Base-by-base conservation (phyloP, 92 coral and sea anemone genomes). In the Umimayanthus chanpuru region DNA sequence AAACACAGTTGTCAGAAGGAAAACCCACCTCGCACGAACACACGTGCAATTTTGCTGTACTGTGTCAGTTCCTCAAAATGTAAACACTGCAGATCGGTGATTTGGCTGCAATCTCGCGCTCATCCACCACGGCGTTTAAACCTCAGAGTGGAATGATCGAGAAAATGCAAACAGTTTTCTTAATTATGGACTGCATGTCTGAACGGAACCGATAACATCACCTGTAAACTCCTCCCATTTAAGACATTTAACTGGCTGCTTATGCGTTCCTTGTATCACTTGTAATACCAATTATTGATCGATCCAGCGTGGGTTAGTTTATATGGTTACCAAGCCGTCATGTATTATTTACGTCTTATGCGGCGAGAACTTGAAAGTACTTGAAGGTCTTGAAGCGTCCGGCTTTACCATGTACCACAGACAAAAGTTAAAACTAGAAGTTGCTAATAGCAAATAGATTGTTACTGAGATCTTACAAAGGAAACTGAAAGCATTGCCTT, bases 151-250 rank as follows among this genome's bases (percentile, higher is more conserved):
- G 58, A 44, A 43, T 83, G 41, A 83, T 43, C 50, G 56, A 70
- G 87, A 83, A 66, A 70, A 29, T 47, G 66, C 65, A 14, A 68
- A 68, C 87, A 83, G 77, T 70, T 40, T 65, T 66, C 75, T 58
- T 41, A 65, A 39, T 67, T 81, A 44, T 79, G 41, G 14, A 7
- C 25, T 80, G 71, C 6, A 56, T 56, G 36, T 83, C 67, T 70
- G 28, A 83, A 67, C 86, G 32, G 77, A 40, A 39, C 49, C 75
- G 86, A 82, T 82, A 83, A 83, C 79, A 70, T 83, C 87, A 36
- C 65, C 9, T 26, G 2, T 2, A 4, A n/a, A 66, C 87, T 44
- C 77, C 87, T 83, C 77, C 76, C 74, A 38, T n/a, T 40, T 43
- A 23, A 28, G 23, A 29, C 78, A 26, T 47, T 47, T 47, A 47